Percentiles rank a stretch among this genome's conserved stretches.
Evolutionary conservation across 92 coral and sea anemone species (phyloP).

Genomic region (Epizoanthus stellaris): DNA sequence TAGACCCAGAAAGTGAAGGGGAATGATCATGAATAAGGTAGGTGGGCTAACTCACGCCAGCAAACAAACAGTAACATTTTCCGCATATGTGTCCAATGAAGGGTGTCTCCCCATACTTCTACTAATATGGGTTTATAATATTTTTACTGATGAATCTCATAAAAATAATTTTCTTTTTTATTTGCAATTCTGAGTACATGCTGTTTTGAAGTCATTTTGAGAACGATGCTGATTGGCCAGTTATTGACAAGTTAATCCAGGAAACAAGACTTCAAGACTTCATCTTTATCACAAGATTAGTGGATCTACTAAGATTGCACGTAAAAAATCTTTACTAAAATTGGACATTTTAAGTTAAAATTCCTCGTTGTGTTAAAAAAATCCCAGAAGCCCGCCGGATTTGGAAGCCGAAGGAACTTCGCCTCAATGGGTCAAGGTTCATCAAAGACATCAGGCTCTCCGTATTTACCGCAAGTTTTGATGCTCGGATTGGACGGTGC

Average conservation of each 20-base stretch:
- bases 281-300: not conserved
- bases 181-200: no score
- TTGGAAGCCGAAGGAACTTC: not conserved
- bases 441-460: not conserved
- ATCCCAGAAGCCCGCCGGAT: not conserved
- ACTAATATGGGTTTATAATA: no score
- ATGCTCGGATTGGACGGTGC: constrained; percentile 46
- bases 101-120: no score
- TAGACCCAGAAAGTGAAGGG: no score
- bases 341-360: not conserved
- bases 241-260: not conserved
- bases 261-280: not conserved
- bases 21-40: no score
- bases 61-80: no score
- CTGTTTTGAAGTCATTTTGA: no score
- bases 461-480: constrained; percentile 20
- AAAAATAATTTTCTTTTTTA: no score
- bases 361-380: not conserved
- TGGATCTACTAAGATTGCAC: not conserved
- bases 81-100: no score
- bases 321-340: not conserved
- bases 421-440: constrained; percentile 27
- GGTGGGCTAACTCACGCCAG: no score
- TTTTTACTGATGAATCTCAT: no score
- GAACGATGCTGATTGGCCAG: not conserved